Evolutionary conservation across 30 jellyfish, hydroid and myxozoan genomes (phyloP), one percentile per base, ranked within the genome.

Genomic region (Rhopilema esculentum): DNA sequence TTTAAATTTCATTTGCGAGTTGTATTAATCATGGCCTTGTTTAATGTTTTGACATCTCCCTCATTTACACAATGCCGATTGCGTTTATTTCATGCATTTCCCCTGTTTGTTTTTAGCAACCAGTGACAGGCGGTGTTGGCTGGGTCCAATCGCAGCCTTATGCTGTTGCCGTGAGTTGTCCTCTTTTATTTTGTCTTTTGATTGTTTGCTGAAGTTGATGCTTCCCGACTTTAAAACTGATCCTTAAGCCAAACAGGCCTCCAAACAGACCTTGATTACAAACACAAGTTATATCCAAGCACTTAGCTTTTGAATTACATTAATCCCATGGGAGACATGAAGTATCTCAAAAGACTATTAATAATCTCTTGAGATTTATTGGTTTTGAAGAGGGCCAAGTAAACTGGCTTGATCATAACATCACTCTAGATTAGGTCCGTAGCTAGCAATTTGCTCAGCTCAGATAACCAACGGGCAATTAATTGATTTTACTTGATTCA

Each of bases 161-260:
- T 75, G 95, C 98, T 1, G 98, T 93, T 8, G 97, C 98, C n/a
- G 98, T 93, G 23, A 82, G 97, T 65, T 86, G 91, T 1, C 90
- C 72, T 82, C 86, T 86, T 21, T 86, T 69, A 49, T 26, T 57
- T 0, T 24, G 61, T n/a, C n/a, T n/a, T n/a, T n/a, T n/a, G n/a
- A n/a, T 49, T 49, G 83, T 40, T 8, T 33, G 1, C 33, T 27
- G 9, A 31, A 27, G 72, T 71, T n/a, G 9, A 71, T 71, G 15
- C 27, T 71, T 71, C n/a, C 16, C 12, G 66, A n/a, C n/a, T n/a
- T n/a, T n/a, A n/a, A n/a, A n/a, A n/a, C n/a, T n/a, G n/a, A n/a
- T n/a, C n/a, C n/a, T n/a, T n/a, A n/a, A n/a, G n/a, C n/a, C n/a
- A n/a, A n/a, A n/a, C n/a, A n/a, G n/a, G n/a, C n/a, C n/a, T n/a